Evolutionary conservation across 2,888 invertebrate species (phyloP), one percentile per base, ranked within the genome.

Genomic region (Drosophila demipolita): DNA sequence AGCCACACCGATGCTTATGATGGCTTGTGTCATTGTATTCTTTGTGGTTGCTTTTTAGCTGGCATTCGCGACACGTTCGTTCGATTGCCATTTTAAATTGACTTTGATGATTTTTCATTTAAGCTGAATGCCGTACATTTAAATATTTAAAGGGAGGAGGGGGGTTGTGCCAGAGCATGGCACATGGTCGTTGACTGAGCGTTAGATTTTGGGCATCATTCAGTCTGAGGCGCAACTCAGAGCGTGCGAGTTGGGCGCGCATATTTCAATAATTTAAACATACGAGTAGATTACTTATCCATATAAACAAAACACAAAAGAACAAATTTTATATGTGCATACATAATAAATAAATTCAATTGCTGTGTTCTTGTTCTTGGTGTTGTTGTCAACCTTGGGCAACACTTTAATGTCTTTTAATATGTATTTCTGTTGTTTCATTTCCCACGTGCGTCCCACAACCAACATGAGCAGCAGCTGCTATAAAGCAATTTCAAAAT

Each of bases 41-140:
- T 76, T 82, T 87, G 60, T 23, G 36, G n/a, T 38, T 38, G 49
- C 26, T 26, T 55, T 36, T 75, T 75, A 58, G 59, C 78, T 68
- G 74, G 66, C 83, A 88, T 83, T 83, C 83, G 72, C 72, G 62
- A 83, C 89, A 88, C 88, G 89, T 87, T 83, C 87, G 82, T 83
- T 85, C 84, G 89, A 89, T 84, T 83, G 83, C 81, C 83, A 82
- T 66, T 80, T 78, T 83, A 76, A 89, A 84, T 84, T 84, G 85
- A 64, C 65, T 72, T 73, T 89, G 85, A 89, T 84, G 87, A 78
- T 75, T 84, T 87, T 87, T 82, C 83, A 83, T 83, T 83, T 88
- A 80, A 75, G 81, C 81, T 88, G 83, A 88, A 80, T 80, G 77
- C 67, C 83, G 79, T 81, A 75, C 59, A 72, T 58, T 45, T 59